Evolutionary conservation across 1,140 invertebrate species (phyloP).

Genomic region (Varroa destructor): DNA sequence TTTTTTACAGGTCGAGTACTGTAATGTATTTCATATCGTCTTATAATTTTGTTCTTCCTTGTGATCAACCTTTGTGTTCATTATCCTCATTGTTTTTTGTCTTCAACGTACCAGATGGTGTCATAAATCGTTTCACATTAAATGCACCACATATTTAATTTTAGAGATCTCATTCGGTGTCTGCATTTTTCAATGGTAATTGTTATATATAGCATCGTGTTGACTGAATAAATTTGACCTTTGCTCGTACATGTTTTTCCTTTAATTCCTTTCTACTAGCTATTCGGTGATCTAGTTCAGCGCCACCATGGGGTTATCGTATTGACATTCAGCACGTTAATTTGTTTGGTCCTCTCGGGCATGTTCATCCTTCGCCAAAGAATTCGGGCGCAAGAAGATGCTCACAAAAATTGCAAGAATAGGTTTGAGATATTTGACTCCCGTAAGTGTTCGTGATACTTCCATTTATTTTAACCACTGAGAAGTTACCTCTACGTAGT

Average conservation of each 20-base stretch:
- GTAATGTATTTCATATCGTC: too few relatives aligned
- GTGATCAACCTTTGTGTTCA: too few relatives aligned
- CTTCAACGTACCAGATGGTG: too few relatives aligned
- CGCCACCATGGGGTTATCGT: neutral
- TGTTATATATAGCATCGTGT: too few relatives aligned
- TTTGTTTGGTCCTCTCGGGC: conserved; percentile 8
- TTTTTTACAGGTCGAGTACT: too few relatives aligned
- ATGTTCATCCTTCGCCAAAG: conserved; percentile 11
- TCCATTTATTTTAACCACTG: neutral
- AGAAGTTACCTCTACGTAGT: neutral
- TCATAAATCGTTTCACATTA: too few relatives aligned
- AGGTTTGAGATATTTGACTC: neutral
- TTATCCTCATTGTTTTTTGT: too few relatives aligned
- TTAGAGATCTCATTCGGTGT: too few relatives aligned
- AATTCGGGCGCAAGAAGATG: neutral
- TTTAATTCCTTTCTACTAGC: neutral
- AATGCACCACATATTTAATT: too few relatives aligned
- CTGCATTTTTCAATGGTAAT: too few relatives aligned
- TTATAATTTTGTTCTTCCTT: too few relatives aligned
- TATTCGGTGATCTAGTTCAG: conserved; percentile 4
- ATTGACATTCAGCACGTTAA: neutral
- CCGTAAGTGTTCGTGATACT: neutral
- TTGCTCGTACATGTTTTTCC: neutral
- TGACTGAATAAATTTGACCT: neutral
- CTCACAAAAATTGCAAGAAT: conserved; percentile 21